A percentile compares a stretch with the other conserved stretches of the same genome.
These are phyloP conservation scores for Rhegmatorhina hoffmannsi DNA, from an alignment of 2,113 vertebrate species.

Conservation along the genomic window DNA sequence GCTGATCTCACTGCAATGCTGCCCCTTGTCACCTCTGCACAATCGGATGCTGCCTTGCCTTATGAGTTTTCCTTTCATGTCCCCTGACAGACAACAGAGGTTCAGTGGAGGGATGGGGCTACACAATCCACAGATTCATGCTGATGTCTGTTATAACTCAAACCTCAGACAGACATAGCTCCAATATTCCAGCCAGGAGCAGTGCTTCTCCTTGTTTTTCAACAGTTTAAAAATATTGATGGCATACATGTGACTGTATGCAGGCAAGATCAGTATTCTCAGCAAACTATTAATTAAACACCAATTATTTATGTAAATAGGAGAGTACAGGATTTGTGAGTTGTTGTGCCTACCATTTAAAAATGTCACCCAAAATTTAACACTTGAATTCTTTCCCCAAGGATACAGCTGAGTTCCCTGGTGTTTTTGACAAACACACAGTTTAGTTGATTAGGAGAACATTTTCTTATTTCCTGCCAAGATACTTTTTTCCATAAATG, in stretches of 20 bases:
- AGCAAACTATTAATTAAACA: background rate
- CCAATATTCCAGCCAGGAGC: background rate
- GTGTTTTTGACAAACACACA: conserved; percentile 15
- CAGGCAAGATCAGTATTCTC: background rate
- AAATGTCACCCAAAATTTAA: conserved; percentile 15
- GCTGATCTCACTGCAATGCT: background rate
- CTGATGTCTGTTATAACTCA: background rate
- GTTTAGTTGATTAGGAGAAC: background rate
- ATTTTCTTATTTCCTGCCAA: background rate
- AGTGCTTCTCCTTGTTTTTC: background rate
- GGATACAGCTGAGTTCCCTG: background rate
- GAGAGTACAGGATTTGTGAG: background rate
- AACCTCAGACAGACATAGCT: background rate
- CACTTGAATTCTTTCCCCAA: background rate
- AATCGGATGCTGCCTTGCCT: background rate
- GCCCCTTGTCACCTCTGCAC: background rate
- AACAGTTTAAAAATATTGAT: background rate
- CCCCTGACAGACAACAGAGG: background rate
- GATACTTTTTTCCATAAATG: background rate
- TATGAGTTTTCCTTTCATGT: background rate
- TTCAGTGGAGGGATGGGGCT: background rate
- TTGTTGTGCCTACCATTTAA: background rate
- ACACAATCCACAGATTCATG: background rate
- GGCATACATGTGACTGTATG: background rate
- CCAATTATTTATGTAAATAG: background rate